These are phyloP conservation scores for Microchrysa polita DNA, from an alignment of 2,888 invertebrate genomes.

Conservation along the genomic window DNA sequence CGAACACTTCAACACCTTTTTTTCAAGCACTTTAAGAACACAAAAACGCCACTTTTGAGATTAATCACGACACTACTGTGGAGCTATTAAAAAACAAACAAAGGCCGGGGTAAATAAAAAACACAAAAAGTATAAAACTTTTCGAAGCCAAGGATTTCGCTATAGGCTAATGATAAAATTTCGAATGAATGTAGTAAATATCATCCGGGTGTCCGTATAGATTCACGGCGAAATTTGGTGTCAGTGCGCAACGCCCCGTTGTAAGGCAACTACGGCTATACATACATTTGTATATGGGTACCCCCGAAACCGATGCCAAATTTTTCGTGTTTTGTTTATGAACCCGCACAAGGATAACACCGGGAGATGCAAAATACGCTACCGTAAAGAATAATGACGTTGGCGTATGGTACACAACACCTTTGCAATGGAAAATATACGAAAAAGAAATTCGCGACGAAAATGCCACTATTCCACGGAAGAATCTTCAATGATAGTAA, in stretches of 20 bases:
- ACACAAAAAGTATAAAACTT: not conserved
- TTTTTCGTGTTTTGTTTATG: constrained; percentile 15
- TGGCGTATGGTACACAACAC: not conserved
- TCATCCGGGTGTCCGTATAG: not conserved
- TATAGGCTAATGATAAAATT: constrained; percentile 1
- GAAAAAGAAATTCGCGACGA: not conserved
- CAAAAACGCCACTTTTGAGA: constrained; percentile 15
- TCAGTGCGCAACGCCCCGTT: constrained; percentile 25
- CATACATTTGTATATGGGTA: no score
- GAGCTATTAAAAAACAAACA: not conserved
- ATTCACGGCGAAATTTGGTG: not conserved
- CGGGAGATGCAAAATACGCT: not conserved
- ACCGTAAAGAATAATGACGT: no score
- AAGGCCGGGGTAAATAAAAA: not conserved
- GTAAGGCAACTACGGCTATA: no score
- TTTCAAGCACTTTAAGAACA: not conserved
- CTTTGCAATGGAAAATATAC: not conserved
- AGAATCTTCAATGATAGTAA: not conserved
- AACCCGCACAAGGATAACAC: not conserved
- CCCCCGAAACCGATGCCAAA: constrained; percentile 7
- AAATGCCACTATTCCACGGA: not conserved
- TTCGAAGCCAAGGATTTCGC: not conserved
- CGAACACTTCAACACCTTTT: constrained; percentile 3
- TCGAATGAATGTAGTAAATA: constrained; percentile 9
- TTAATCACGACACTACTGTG: not conserved